Base-by-base conservation (phyloP, 2,113 vertebrate species). In the Meles meles region DNA sequence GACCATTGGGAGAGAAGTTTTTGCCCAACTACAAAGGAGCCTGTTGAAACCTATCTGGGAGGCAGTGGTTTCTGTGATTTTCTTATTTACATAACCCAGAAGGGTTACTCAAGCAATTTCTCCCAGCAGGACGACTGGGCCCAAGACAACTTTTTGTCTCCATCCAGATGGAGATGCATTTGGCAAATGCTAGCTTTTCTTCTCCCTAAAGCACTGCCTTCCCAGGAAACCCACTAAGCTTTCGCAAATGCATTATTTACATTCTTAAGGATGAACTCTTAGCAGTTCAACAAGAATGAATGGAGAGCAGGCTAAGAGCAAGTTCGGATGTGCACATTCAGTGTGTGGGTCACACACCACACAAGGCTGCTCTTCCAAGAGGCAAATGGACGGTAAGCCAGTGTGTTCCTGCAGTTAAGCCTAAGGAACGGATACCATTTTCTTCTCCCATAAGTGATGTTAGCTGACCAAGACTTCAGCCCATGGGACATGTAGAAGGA, bases 271-370 rank as follows among this genome's bases (percentile, higher is more conserved):
- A 31, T 23, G 37, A 44, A 69, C 20, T 74, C 21, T n/a, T 63
- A 34, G 29, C 23, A 10, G 89, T 34, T 93, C 49, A 44, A 27
- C 8, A 8, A 20, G 71, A 61, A 59, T 6, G 52, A 93, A 37
- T 11, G 55, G 52, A 39, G 67, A 57, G 39, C 67, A n/a, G 7
- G 21, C 52, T 27, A 17, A 86, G 82, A 65, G 65, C 39, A 59
- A 6, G 18, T 11, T 18, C n/a, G 55, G 67, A 63, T 1, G 0
- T 6, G 21, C 25, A 15, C 55, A 37, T 31, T 29, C 21, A 0
- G 31, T 39, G 7, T 17, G 15, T 2, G 25, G 52, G 9, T 55
- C 77, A 23, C 49, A 63, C 77, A 11, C 69, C 8, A 17, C 5
- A 8, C 13, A 17, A 47, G 93, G 65, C 65, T 20, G 27, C 47